Evolutionary conservation across 2,888 invertebrate genomes (phyloP).

Genomic region (Pedicia rivosa): DNA sequence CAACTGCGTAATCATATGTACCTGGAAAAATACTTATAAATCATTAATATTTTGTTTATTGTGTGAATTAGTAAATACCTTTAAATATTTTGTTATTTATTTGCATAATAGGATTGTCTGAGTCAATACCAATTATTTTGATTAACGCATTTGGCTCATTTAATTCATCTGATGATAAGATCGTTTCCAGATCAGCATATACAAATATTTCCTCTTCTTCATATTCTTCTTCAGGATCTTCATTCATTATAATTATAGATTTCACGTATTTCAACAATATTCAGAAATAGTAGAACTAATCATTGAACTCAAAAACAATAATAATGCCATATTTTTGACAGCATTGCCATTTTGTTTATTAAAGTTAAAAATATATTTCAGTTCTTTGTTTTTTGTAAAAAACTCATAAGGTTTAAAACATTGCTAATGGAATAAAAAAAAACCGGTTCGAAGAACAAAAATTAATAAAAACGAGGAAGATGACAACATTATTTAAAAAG

Average conservation of each 20-base stretch:
- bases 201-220: constrained; percentile 27
- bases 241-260: background rate
- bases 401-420: too few species aligned
- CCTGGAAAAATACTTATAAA: constrained; percentile 32
- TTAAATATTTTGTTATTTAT: constrained; percentile 48
- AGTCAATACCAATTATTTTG: constrained; percentile 42
- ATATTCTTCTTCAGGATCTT: constrained; percentile 16
- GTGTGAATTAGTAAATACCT: constrained; percentile 23
- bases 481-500: too few species aligned
- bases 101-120: constrained; percentile 46
- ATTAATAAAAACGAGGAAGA: too few species aligned
- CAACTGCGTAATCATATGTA: constrained; percentile 47
- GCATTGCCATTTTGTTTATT: too few species aligned
- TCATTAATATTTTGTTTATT: background rate
- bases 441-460: too few species aligned
- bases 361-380: too few species aligned
- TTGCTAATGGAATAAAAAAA: too few species aligned
- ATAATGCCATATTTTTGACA: too few species aligned
- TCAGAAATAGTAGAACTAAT: too few species aligned
- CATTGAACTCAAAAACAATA: too few species aligned
- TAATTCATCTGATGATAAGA: constrained; percentile 19
- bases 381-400: too few species aligned
- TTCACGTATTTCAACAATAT: too few species aligned
- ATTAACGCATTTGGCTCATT: constrained; percentile 20
- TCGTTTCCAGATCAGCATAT: constrained; percentile 26